Conservation (phyloP, 2,113 vertebrate species). For the Thamnophis sirtalis region DNA sequence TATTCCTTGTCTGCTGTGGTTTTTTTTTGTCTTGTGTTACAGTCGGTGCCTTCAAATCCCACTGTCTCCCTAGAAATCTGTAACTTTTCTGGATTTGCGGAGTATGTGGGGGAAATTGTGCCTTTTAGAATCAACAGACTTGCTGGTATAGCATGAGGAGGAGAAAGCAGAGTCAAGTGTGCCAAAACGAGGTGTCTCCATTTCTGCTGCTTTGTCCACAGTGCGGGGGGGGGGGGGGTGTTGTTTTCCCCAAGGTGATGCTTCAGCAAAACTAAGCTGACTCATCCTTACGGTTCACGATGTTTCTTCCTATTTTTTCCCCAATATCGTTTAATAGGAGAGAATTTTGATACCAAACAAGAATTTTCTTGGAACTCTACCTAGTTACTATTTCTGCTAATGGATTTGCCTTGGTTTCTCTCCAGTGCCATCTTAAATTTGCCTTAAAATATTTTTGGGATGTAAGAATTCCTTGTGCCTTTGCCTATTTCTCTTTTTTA, state of each 20-base stretch:
- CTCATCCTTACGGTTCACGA: neutral
- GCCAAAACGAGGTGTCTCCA: neutral
- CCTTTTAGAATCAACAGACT: conserved; percentile 22
- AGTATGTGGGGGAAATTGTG: conserved; percentile 1
- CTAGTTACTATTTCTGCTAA: neutral
- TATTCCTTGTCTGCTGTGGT: neutral
- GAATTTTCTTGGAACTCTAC: neutral
- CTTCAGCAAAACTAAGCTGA: neutral
- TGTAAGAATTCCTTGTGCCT: conserved; percentile 20
- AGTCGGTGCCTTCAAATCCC: conserved; percentile 24
- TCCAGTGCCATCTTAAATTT: conserved; percentile 18
- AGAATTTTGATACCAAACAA: neutral
- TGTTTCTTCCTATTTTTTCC: neutral
- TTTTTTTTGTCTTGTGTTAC: neutral
- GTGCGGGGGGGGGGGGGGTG: too few species aligned
- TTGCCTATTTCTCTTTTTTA: neutral
- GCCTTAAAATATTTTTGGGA: conserved; percentile 4
- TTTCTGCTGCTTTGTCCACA: neutral
- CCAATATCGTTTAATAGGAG: neutral
- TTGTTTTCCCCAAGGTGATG: neutral
- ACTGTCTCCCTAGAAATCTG: neutral
- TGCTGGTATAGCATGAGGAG: neutral
- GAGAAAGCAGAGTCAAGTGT: neutral
- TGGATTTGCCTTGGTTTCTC: conserved; percentile 3
- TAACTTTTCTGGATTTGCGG: neutral